A percentile compares a stretch with the other conserved stretches of the same genome.
Conservation (phyloP, 2,797 vertebrate species). For the Sorex maritimensis region DNA sequence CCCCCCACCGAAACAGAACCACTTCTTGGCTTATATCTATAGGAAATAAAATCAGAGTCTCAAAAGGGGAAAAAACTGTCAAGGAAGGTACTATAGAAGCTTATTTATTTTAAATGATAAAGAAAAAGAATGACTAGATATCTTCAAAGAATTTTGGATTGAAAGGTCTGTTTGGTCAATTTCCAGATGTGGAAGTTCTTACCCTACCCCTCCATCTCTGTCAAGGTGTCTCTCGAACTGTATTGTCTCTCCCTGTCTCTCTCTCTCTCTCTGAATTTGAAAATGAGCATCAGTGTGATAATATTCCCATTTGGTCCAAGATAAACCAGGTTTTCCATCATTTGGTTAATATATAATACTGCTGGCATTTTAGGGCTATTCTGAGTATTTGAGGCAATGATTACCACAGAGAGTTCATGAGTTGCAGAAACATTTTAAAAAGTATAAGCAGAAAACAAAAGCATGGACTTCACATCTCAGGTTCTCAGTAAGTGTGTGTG, state of each 20-base stretch:
- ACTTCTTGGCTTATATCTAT: too few species aligned
- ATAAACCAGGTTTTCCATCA: conserved; percentile 68
- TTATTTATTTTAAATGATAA: conserved; percentile 30
- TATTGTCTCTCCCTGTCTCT: neutral
- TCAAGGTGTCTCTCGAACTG: too few species aligned
- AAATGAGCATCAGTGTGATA: conserved; percentile 42
- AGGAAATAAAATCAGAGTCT: too few species aligned
- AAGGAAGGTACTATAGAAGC: conserved; percentile 5
- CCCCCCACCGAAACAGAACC: neutral
- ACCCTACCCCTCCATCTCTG: neutral
- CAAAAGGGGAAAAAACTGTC: too few species aligned
- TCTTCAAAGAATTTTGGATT: conserved; percentile 24
- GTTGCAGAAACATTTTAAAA: neutral
- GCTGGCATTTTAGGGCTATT: neutral
- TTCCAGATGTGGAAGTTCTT: conserved; percentile 16
- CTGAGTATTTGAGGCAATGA: neutral
- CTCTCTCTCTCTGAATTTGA: neutral
- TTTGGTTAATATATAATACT: conserved; percentile 75
- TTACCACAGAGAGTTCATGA: neutral
- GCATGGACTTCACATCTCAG: neutral
- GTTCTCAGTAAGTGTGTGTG: neutral
- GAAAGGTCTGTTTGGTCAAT: conserved; percentile 48
- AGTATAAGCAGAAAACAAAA: neutral
- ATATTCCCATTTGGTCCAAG: conserved; percentile 30
- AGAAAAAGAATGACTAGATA: neutral